Evolutionary conservation across 2,888 invertebrate genomes (phyloP), one percentile per base, ranked within the genome.

Genomic region (Erpobdella octoculata): DNA sequence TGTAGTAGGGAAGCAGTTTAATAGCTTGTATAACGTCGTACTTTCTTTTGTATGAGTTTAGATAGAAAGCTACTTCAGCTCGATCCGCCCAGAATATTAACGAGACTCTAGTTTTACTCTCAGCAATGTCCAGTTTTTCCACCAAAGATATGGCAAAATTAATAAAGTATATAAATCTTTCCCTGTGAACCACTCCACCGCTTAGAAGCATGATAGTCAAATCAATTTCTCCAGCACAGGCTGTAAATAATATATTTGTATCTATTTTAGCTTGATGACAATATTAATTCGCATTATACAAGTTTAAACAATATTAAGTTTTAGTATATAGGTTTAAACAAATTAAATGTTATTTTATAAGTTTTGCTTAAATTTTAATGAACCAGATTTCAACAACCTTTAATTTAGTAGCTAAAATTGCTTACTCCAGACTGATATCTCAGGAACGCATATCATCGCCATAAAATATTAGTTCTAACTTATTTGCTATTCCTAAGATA

Each of bases 21-120:
- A 81, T 78, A 25, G 81, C 81, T 59, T 76, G 73, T 28, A 78
- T 74, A 0, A 80, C 74, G 28, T 76, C 79, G 4, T 74, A 72
- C 48, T 78, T 79, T 12, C 70, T 79, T 6, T 25, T 58, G 73
- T 78, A 78, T 18, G 74, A 67, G 73, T 79, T 79, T 41, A 81
- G 74, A 12, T 79, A 75, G 77, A 81, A 81, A 71, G 78, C 78
- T 5, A 78, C 73, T 53, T 77, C 71, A 12, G 74, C 75, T 15
- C 59, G 59, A 68, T 74, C 71, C 31, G 73, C 72, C 73, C 74
- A 77, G 71, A 70, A 76, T 38, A 76, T 36, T 25, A 75, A 65
- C 12, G 74, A 75, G 15, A 77, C 74, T 4, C 74, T 66, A 8
- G 75, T 74, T 12, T 68, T 21, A 53, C 48, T 37, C n/a, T 41